These are phyloP conservation scores for Nasonovia ribisnigri DNA, from an alignment of 2,888 invertebrate genomes.

Conservation along the genomic window DNA sequence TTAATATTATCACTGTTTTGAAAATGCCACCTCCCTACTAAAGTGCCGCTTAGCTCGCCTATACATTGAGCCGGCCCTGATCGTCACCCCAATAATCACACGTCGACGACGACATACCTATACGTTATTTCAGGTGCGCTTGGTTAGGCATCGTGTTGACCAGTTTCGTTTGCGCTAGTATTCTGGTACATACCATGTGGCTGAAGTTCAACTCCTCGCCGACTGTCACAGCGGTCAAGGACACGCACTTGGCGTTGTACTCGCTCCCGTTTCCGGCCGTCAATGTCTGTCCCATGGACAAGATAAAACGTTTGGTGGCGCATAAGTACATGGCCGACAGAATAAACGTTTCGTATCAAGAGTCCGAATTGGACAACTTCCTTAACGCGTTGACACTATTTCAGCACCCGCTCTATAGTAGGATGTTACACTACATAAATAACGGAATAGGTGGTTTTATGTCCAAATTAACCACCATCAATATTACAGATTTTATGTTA, in stretches of 20 bases:
- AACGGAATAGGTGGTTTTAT: conserved; percentile 65
- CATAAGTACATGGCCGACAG: conserved; percentile 66
- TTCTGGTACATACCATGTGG: conserved; percentile 68
- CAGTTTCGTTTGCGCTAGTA: conserved; percentile 67
- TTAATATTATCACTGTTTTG: too few relatives aligned
- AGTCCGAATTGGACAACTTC: conserved; percentile 66
- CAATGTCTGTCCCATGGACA: conserved; percentile 68
- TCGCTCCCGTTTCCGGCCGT: conserved; percentile 69
- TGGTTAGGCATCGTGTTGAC: conserved; percentile 67
- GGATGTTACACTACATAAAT: conserved; percentile 67
- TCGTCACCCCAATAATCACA: not conserved
- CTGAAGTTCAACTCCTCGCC: conserved; percentile 68
- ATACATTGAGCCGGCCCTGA: not conserved
- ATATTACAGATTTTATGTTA: conserved; percentile 68
- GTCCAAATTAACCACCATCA: conserved; percentile 66
- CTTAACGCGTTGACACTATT: conserved; percentile 67
- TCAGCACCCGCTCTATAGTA: conserved; percentile 67
- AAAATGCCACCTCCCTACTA: too few relatives aligned
- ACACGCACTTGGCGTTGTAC: conserved; percentile 68
- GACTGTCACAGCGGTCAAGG: conserved; percentile 68
- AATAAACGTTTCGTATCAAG: conserved; percentile 63
- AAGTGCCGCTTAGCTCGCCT: too few relatives aligned
- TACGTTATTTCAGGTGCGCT: conserved; percentile 65
- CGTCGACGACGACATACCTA: not conserved
- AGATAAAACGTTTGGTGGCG: conserved; percentile 68